phyloP scores from a whole-genome alignment of 1,140 invertebrate genomes.

The Eumaeus atala region DNA sequence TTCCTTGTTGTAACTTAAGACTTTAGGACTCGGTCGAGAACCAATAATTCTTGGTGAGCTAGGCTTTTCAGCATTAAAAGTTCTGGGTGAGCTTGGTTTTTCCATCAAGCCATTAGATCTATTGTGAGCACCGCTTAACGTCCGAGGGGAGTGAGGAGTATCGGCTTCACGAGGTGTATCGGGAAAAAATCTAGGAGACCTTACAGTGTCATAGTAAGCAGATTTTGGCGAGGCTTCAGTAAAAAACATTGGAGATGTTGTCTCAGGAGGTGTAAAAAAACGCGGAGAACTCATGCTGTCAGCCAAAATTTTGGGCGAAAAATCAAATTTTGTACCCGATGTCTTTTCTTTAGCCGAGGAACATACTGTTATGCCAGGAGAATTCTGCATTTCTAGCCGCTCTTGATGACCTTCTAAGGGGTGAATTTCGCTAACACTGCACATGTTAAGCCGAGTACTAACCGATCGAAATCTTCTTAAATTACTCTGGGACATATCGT shows the following conservation, averaged over 20 bases:
- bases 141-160: conserved; percentile 55
- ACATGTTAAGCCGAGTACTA: conserved; percentile 62
- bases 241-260: conserved; percentile 63
- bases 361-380: conserved; percentile 54
- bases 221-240: conserved; percentile 61
- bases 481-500: conserved; percentile 48
- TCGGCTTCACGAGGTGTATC: conserved; percentile 55
- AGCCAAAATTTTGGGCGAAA: conserved; percentile 57
- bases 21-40: conserved; percentile 57
- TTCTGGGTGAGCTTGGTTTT: conserved; percentile 58
- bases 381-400: conserved; percentile 61
- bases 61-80: conserved; percentile 45
- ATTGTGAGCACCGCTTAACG: conserved; percentile 55
- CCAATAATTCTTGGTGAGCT: conserved; percentile 58
- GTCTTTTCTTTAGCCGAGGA: conserved; percentile 63
- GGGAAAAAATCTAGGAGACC: conserved; percentile 61
- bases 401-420: conserved; percentile 48
- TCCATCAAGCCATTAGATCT: conserved; percentile 55
- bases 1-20: conserved; percentile 62
- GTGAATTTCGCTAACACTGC: conserved; percentile 50
- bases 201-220: conserved; percentile 59
- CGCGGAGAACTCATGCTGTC: conserved; percentile 53
- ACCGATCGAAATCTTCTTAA: conserved; percentile 59
- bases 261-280: conserved; percentile 65
- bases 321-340: conserved; percentile 58